Base-by-base conservation (phyloP, 2,113 vertebrate species). In the Eulacestoma nigropectus region DNA sequence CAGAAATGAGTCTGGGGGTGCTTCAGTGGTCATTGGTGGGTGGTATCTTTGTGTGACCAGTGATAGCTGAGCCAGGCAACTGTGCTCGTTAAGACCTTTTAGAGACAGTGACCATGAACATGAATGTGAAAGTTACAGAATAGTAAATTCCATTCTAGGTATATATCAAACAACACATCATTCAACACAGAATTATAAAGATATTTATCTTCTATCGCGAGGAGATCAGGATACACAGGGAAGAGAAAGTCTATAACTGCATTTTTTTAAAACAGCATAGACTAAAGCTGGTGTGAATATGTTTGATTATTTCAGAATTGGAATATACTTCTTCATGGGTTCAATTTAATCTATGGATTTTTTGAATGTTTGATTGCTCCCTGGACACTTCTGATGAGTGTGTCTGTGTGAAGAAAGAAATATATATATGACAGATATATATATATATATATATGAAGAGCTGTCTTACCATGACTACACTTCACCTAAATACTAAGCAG, bases 31-130 rank as follows among this genome's bases (percentile, higher is more conserved):
- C 41, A 23, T 1, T 62, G 29, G 23, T n/a, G 47, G 13, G n/a
- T 22, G 39, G 1, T 39, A 4, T 11, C 39, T 46, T 53, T 41
- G 16, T 55, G 30, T 49, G 57, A 30, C n/a, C 1, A 0, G 25
- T 21, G 84, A 47, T 3, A n/a, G 35, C 35, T n/a, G 47, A 47
- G n/a, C 41, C 47, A 53, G 23, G n/a, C 19, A 62, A 16, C 16
- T 39, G 19, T 8, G n/a, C n/a, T n/a, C 41, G 35, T 41, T 18
- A 35, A 55, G 26, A 44, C 35, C 32, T 50, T 23, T 5, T 0
- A 33, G 21, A 63, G 30, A 47, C 13, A 22, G 2, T 33, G 14
- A 30, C 39, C 37, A 23, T 10, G 30, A 9, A 75, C n/a, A 60
- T 4, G 15, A 74, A 70, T 29, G 18, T 1, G 5, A 59, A 87